Base-by-base conservation (phyloP, 1,140 invertebrate genomes). In the Cydia fagiglandana region DNA sequence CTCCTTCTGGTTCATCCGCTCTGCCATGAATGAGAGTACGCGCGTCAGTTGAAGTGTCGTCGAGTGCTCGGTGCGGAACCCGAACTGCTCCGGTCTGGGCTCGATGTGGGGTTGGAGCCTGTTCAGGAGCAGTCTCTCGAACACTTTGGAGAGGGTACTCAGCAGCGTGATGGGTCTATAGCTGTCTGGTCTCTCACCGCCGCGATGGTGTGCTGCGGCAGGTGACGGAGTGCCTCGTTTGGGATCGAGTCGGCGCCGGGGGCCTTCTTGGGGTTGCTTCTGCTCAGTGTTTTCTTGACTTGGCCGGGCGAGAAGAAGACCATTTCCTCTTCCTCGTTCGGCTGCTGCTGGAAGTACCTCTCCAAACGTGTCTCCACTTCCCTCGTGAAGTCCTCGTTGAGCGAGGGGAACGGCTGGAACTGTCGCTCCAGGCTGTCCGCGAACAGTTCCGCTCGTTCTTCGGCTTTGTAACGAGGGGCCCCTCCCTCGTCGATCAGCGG, bases 361-460 rank as follows among this genome's bases (percentile, higher is more conserved):
- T 28, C 28, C 0, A 80, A 5, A 2, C 56, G 45, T n/a, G 15
- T 30, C 17, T 64, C 24, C 1, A 75, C 66, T 61, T 47, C 64
- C 70, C 28, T 68, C 10, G 73, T 41, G 28, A 79, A 76, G 12
- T 77, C 73, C 0, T 2, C 7, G 13, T 76, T 10, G 2, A 4
- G 1, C 6, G 76, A 56, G 0, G 75, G 80, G 45, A 80, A 79
- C 2, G 81, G 79, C 17, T 41, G 30, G 64, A 85, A 85, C 74
- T 81, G 79, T 2, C 17, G 17, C 38, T 81, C 80, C 4, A 83
- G 76, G 73, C 73, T 64, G 13, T 79, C 76, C 6, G 79, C 81
- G 66, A 83, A 78, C 15, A 84, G 73, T 64, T 82, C 79, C 1
- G 81, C 79, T 0, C 83, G 53, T 24, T 82, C 79, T 38, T 73